These are phyloP conservation scores for Tetramorium parvispinum DNA, from an alignment of 1,140 invertebrate species.

Conservation along the genomic window DNA sequence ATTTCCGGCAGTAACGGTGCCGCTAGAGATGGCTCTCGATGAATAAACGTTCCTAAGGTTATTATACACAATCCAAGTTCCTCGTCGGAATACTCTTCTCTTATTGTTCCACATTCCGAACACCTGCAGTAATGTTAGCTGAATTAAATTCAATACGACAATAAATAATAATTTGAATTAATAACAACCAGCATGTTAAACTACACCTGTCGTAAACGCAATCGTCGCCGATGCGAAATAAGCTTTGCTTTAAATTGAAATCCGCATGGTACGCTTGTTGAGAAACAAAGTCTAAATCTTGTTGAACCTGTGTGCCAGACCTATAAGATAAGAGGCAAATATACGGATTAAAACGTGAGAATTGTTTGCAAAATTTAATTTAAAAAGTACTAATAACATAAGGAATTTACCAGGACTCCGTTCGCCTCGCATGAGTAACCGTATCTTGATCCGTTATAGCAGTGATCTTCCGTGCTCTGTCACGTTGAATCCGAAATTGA, in stretches of 20 bases:
- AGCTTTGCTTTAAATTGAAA: constrained; percentile 87
- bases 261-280: constrained; percentile 85
- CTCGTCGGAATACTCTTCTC: constrained; percentile 98
- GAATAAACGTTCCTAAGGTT: constrained; percentile 97
- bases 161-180: background rate
- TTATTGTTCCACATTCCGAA: constrained; percentile 92
- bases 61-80: constrained; percentile 98
- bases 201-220: constrained; percentile 88
- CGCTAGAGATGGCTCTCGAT: constrained; percentile 96
- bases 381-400: background rate
- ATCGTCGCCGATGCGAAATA: constrained; percentile 90
- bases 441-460: constrained; percentile 69
- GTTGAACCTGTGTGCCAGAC: constrained; percentile 75
- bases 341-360: constrained; percentile 7
- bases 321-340: constrained; percentile 38
- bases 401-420: constrained; percentile 79
- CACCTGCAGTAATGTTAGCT: constrained; percentile 84
- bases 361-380: background rate
- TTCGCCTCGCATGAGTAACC: constrained; percentile 71
- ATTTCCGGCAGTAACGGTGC: constrained; percentile 97
- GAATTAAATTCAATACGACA: background rate
- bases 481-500: constrained; percentile 76
- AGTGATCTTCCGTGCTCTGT: constrained; percentile 74
- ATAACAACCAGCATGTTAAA: background rate
- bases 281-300: constrained; percentile 77